These are phyloP conservation scores for Helarctos malayanus DNA, from an alignment of 2,797 vertebrate species.

Conservation along the genomic window DNA sequence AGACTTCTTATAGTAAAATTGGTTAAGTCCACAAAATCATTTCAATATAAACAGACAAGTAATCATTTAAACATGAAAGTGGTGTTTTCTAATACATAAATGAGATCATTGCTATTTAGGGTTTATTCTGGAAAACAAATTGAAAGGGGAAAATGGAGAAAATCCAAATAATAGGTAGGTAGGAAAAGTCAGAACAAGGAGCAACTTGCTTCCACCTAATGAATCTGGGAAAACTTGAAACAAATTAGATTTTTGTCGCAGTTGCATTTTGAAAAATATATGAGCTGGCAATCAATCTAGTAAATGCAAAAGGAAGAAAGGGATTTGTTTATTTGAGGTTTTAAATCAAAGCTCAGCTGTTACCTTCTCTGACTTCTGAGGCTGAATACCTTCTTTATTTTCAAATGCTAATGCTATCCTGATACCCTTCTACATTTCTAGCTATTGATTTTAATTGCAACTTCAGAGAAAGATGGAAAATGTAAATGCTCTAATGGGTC, in stretches of 20 bases:
- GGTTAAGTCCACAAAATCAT: background rate
- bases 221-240: background rate
- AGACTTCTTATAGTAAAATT: background rate
- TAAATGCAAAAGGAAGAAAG: background rate
- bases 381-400: constrained; percentile 2
- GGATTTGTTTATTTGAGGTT: background rate
- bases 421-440: background rate
- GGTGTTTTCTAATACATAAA: background rate
- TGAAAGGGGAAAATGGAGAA: background rate
- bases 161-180: background rate
- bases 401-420: background rate
- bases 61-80: background rate
- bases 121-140: background rate
- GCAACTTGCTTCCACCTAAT: background rate
- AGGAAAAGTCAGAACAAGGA: background rate
- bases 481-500: background rate
- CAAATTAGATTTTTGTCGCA: constrained; percentile 33
- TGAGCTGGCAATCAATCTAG: background rate
- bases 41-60: background rate
- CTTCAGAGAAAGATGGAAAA: background rate
- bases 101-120: background rate
- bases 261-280: background rate
- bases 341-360: background rate
- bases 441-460: constrained; percentile 37
- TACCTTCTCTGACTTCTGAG: background rate